These are phyloP conservation scores for Agrypnus murinus DNA, from an alignment of 2,888 invertebrate species.

Conservation along the genomic window DNA sequence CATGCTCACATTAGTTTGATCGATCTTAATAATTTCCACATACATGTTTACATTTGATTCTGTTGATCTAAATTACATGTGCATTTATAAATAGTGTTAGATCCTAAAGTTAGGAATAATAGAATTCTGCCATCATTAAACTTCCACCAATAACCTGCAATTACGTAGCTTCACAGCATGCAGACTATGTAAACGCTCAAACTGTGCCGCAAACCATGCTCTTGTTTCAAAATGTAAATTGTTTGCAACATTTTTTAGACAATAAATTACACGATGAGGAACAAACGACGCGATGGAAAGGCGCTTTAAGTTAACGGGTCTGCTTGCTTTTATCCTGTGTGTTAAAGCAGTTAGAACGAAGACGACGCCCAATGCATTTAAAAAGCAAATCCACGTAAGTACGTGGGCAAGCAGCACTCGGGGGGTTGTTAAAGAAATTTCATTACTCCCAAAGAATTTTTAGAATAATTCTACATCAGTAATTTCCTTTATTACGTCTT, in stretches of 20 bases:
- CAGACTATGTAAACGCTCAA: no score
- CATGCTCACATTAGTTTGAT: slow-evolving; percentile 58
- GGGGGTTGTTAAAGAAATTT: slow-evolving; percentile 25
- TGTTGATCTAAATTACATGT: slow-evolving; percentile 37
- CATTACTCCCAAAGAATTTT: slow-evolving; percentile 21
- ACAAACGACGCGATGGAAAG: slow-evolving; percentile 11
- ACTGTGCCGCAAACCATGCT: neutral
- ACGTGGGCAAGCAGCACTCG: slow-evolving; percentile 21
- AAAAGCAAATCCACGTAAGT: slow-evolving; percentile 26
- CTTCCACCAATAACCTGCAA: neutral
- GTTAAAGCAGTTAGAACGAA: slow-evolving; percentile 12
- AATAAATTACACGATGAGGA: neutral
- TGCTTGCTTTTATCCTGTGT: slow-evolving; percentile 16
- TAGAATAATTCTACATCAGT: slow-evolving; percentile 20
- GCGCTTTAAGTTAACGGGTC: neutral
- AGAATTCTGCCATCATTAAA: slow-evolving; percentile 14
- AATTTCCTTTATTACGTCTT: slow-evolving; percentile 14
- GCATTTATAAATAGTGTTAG: slow-evolving; percentile 18
- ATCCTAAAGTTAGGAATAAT: slow-evolving; percentile 4
- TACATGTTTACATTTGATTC: slow-evolving; percentile 38
- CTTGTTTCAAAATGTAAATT: neutral
- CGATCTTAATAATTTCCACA: slow-evolving; percentile 56
- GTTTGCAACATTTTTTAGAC: neutral
- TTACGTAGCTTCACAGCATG: no score
- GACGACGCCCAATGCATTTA: slow-evolving; percentile 24